Base-by-base conservation (phyloP, 2,888 invertebrate species). In the Loripinus fragilis region DNA sequence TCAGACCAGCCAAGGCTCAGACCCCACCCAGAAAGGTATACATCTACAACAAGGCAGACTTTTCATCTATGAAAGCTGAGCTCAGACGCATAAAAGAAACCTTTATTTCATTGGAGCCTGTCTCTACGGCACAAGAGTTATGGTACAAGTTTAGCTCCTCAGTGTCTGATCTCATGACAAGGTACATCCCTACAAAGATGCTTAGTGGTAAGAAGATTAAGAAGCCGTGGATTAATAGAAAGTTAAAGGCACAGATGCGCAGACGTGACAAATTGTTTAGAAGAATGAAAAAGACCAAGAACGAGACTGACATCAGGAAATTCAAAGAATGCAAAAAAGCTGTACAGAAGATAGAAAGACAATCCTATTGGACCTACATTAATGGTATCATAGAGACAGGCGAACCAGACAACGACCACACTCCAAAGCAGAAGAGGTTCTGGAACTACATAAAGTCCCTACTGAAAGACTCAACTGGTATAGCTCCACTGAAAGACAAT, bases 11-110 rank as follows among this genome's bases (percentile, higher is more conserved):
- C 41, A 41, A 41, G 15, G 41, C 41, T 15, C 7, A 10, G 8
- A 41, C 41, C 7, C 41, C 41, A 15, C 41, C 41, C 7, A 41
- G 41, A 41, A 41, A 15, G 41, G 41, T 41, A 7, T 10, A 41
- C 15, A 10, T 7, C 15, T 41, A 41, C 41, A 41, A 41, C 15
- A 41, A 80, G 42, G 75, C 65, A 50, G 65, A 79, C 75, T 74
- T 79, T n/a, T 50, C 30, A 25, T 15, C 52, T 2, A 48, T 70
- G 20, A 50, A 33, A 30, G 7, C 2, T 20, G 70, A n/a, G 28
- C 52, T 70, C 20, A 30, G 35, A 30, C n/a, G 20, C 15, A 48
- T 35, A 2, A 17, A 70, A 28, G 10, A 30, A 10, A 38, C 30
- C 8, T 45, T 68, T 25, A 23, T 8, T 5, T 28, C 30, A 17